Conservation (phyloP, 1,140 invertebrate genomes). For the Glossosoma conforme region DNA sequence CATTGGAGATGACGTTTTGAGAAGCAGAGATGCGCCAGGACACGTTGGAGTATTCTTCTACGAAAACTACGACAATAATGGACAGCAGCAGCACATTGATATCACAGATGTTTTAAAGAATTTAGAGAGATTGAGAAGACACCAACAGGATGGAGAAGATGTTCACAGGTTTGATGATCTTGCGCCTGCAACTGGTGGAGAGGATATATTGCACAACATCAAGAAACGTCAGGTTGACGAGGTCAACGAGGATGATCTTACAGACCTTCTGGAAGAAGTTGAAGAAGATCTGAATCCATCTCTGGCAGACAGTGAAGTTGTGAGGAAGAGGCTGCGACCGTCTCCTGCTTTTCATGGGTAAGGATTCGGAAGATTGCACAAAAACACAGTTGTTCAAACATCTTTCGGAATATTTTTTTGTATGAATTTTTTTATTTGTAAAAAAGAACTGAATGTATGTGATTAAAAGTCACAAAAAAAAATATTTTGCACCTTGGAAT, state of each 20-base stretch:
- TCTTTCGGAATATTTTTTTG: not conserved
- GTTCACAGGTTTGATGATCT: not conserved
- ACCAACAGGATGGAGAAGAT: not conserved
- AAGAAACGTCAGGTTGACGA: constrained; percentile 8
- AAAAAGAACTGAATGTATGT: no score
- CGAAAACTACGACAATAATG: no score
- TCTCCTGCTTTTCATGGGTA: constrained; percentile 9
- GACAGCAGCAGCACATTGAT: not conserved
- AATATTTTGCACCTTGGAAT: no score
- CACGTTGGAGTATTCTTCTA: no score
- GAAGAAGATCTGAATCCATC: not conserved
- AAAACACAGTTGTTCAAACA: not conserved
- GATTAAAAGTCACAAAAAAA: no score
- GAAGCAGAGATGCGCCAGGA: no score
- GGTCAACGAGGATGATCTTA: constrained; percentile 3
- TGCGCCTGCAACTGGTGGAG: not conserved
- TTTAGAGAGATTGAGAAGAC: not conserved
- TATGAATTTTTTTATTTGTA: no score
- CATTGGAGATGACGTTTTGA: no score
- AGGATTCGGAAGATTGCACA: not conserved
- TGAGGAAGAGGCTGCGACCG: constrained; percentile 11
- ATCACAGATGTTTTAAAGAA: not conserved
- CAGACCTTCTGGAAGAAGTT: not conserved
- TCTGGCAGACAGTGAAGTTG: constrained; percentile 1
- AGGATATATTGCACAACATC: not conserved